Base-by-base conservation (phyloP, 2,888 invertebrate species). In the Aspidapion aeneum region DNA sequence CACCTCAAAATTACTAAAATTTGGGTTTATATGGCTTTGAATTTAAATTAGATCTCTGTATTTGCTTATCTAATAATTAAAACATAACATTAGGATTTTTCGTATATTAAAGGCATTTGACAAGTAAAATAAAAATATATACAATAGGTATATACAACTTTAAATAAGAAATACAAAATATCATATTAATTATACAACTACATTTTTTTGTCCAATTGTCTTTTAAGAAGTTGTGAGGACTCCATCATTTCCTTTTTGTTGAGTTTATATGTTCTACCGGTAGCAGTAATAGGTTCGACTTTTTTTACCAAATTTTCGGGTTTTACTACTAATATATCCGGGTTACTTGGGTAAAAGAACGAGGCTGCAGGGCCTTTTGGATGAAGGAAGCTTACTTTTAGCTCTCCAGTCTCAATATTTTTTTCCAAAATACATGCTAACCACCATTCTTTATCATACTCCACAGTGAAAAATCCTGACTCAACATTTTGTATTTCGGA, bases 241-340 rank as follows among this genome's bases (percentile, higher is more conserved):
- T 16, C 55, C 16, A 16, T 7, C 20, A 21, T 18, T 19, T 55
- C n/a, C 16, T 55, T 1, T 55, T 55, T 16, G 55, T 1, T 20
- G 16, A 55, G 16, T 7, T 20, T 1, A 19, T 55, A 55, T 18
- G 55, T 55, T 55, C n/a, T 18, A 7, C 55, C 55, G 16, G 18
- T 55, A 55, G 55, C 55, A 20, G 20, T 55, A 19, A 18, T 55
- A 19, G 18, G 55, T 20, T 55, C 21, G 16, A 55, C 20, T 55
- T 55, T 55, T 35, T 35, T 35, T 35, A 35, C 12, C 3, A 35
- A 12, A 35, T 12, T 35, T 35, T 35, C 35, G 3, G 21, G 55
- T 55, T 55, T 35, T 7, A 35, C 12, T 7, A 35, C 12, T 35
- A 35, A 35, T 7, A 35, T 35, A 35, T 35, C 35, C 12, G 3